A percentile compares a stretch with the other conserved stretches of the same genome.
Evolutionary conservation across 2,888 invertebrate species (phyloP).

Genomic region (Acanthosepion pharaonis): DNA sequence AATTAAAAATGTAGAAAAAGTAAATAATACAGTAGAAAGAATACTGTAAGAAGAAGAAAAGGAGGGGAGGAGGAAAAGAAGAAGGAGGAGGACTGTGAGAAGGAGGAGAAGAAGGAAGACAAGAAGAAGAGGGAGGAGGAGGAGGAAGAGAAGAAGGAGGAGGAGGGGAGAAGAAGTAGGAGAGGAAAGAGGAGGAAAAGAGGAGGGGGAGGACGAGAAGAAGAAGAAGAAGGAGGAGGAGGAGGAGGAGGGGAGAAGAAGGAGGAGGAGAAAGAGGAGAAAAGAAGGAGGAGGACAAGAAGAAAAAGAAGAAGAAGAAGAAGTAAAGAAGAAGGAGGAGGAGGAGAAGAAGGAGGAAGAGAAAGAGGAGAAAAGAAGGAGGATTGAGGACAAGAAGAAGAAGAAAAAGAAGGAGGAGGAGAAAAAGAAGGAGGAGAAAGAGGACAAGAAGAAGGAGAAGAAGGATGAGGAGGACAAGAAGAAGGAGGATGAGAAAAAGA

Average conservation of each 20-base stretch:
- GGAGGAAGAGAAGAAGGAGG: neutral
- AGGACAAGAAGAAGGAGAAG: too few species aligned
- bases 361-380: neutral
- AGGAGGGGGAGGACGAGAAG: neutral
- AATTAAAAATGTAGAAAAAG: neutral
- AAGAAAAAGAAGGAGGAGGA: neutral
- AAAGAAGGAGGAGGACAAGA: accelerated
- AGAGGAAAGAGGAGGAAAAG: neutral
- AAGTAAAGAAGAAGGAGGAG: neutral
- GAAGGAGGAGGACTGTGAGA: neutral
- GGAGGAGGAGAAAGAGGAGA: neutral
- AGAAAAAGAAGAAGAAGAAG: neutral
- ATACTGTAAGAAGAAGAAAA: neutral
- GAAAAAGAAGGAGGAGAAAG: neutral
- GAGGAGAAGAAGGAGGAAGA: neutral
- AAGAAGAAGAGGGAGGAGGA: neutral
- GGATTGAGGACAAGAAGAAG: neutral
- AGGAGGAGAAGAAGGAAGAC: neutral
- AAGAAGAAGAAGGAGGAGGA: neutral
- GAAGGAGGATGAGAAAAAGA: neutral
- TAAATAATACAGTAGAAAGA: neutral
- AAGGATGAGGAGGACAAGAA: too few species aligned
- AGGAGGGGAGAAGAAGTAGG: neutral
- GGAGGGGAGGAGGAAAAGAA: neutral
- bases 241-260: neutral